Evolutionary conservation across 2,113 vertebrate species (phyloP), one percentile per base, ranked within the genome.

Genomic region (Lasiurus borealis): DNA sequence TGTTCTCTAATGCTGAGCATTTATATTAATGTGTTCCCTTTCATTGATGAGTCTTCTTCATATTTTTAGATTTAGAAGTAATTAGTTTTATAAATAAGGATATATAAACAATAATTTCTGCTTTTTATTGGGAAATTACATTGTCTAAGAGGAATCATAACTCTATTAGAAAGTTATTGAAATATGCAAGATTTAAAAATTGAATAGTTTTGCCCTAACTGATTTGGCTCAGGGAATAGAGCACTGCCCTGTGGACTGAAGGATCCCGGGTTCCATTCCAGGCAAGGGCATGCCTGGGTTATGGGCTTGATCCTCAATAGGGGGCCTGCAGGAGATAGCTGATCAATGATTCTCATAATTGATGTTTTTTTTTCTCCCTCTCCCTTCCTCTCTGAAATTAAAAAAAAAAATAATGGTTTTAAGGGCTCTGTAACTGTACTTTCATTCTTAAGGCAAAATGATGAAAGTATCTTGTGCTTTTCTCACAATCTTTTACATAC

Each of bases 51-150:
- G 40, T 57, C 85, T 16, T 15, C 14, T 87, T 89, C 7, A 81
- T 96, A 12, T 46, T 96, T 95, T 94, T 92, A 96, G 36, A n/a
- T 23, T 96, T 29, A 31, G 5, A 77, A 72, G 85, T 93, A 62
- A 44, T 81, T 93, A 84, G 29, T 6, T 78, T 76, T 87, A 50
- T 31, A 92, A 75, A 15, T 92, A 86, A 91, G 59, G 36, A 87
- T 13, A 52, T 76, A 48, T 36, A 48, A 95, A 31, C 64, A 75
- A n/a, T 80, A 73, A 25, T 62, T 27, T 52, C 25, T 85, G 31
- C n/a, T 66, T 4, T 69, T 8, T 62, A 13, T 81, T 71, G 31
- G 44, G 36, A 75, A 75, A 29, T 25, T 69, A 23, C 77, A 52
- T 69, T 87, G 50, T 62, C 31, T 21, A 87, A 64, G 15, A 59